Conservation (phyloP, 2,888 invertebrate species). For the Acanthosepion lycidas region DNA sequence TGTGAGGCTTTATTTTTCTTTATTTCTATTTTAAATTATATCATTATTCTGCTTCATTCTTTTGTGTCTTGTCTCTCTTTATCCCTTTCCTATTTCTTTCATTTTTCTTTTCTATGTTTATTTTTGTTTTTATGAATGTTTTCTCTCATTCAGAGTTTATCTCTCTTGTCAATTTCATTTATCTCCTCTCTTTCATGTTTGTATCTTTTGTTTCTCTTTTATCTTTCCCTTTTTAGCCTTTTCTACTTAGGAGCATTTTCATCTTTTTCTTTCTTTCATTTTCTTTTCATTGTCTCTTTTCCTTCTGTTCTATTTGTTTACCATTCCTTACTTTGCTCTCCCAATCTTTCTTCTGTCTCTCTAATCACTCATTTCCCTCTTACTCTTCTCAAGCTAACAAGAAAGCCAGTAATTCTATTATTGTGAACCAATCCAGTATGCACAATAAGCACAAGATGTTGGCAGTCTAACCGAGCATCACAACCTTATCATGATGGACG, state of each 20-base stretch:
- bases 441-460: not conserved
- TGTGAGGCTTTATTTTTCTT: too few relatives aligned
- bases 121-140: too few relatives aligned
- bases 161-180: not conserved
- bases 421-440: not conserved
- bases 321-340: not conserved
- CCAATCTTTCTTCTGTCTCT: not conserved
- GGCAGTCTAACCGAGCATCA: conserved; percentile 6
- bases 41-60: not conserved
- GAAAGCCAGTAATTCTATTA: conserved; percentile 33
- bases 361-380: not conserved
- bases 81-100: not conserved
- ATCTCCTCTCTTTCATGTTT: not conserved
- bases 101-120: not conserved
- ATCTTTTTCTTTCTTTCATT: not conserved
- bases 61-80: not conserved
- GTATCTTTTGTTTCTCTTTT: not conserved
- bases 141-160: too few relatives aligned
- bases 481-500: not conserved
- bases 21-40: not conserved
- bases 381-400: not conserved
- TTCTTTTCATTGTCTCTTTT: not conserved
- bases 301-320: not conserved
- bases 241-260: not conserved
- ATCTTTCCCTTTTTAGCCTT: not conserved